Evolutionary conservation across 1,140 invertebrate genomes (phyloP).

Genomic region (Tetraneura akinire): DNA sequence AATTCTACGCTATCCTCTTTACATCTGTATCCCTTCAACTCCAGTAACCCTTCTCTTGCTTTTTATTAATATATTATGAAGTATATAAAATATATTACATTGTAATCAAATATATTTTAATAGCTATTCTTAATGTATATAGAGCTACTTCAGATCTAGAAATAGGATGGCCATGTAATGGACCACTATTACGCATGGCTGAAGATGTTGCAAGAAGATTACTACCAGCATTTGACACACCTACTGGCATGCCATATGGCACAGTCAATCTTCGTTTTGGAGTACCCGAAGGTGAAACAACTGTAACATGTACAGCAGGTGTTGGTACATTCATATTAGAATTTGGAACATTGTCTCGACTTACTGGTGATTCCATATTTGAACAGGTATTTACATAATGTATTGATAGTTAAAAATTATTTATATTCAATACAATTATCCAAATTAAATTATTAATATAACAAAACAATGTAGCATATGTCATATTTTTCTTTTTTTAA

Average conservation of each 20-base stretch:
- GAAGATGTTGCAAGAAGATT: slow-evolving; percentile 91
- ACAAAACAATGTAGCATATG: no score
- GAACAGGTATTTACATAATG: slow-evolving; percentile 68
- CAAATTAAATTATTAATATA: neutral
- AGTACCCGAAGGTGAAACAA: slow-evolving; percentile 91
- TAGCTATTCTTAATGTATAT: no score
- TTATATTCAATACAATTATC: no score
- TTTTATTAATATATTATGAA: no score
- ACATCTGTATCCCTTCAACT: no score
- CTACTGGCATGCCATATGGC: slow-evolving; percentile 97
- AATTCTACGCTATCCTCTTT: no score
- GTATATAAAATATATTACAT: no score
- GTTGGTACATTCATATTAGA: slow-evolving; percentile 97
- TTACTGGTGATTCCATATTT: slow-evolving; percentile 94
- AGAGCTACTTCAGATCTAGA: slow-evolving; percentile 82
- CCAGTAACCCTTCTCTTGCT: no score
- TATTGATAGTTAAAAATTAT: no score
- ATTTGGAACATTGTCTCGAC: slow-evolving; percentile 90
- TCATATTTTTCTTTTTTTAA: no score
- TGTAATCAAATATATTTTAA: no score
- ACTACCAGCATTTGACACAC: slow-evolving; percentile 85
- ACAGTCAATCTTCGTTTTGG: slow-evolving; percentile 92
- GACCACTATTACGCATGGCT: slow-evolving; percentile 87
- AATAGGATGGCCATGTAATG: slow-evolving; percentile 96
- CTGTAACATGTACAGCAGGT: slow-evolving; percentile 95